These are phyloP conservation scores for Ciconia boyciana DNA, from an alignment of 2,113 vertebrate species.

Conservation along the genomic window DNA sequence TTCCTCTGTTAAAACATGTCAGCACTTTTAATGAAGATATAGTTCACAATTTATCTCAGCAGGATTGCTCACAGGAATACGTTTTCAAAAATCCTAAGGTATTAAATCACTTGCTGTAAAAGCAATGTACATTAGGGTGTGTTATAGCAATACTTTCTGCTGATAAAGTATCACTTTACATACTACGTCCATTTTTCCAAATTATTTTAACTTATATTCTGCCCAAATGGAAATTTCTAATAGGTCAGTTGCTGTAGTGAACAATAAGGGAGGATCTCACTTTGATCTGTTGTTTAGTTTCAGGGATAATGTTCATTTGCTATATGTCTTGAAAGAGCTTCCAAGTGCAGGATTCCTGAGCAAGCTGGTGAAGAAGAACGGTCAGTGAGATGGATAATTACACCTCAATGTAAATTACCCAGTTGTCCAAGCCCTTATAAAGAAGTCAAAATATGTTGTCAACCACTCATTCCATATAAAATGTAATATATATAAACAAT, in stretches of 20 bases:
- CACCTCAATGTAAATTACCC: not conserved
- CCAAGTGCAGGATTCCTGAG: not conserved
- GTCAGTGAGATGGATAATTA: not conserved
- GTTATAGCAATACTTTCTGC: not conserved
- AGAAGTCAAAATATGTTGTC: not conserved
- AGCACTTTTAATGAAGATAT: not conserved
- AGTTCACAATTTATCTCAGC: not conserved
- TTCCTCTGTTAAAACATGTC: not conserved
- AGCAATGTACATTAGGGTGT: not conserved
- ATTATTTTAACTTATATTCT: not conserved
- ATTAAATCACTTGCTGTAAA: not conserved
- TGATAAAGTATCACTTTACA: not conserved
- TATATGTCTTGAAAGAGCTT: not conserved
- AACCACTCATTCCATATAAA: not conserved
- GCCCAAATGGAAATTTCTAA: not conserved
- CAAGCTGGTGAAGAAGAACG: not conserved
- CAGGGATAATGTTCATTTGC: not conserved
- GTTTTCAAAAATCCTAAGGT: not conserved
- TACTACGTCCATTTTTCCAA: not conserved
- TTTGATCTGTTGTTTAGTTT: not conserved
- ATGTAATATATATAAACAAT: not conserved
- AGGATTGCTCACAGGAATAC: not conserved
- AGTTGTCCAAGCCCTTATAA: not conserved
- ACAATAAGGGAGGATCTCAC: not conserved
- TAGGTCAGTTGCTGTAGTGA: not conserved